phyloP scores from a whole-genome alignment of 2,888 invertebrate genomes.

The Drosophila kambysellisi region DNA sequence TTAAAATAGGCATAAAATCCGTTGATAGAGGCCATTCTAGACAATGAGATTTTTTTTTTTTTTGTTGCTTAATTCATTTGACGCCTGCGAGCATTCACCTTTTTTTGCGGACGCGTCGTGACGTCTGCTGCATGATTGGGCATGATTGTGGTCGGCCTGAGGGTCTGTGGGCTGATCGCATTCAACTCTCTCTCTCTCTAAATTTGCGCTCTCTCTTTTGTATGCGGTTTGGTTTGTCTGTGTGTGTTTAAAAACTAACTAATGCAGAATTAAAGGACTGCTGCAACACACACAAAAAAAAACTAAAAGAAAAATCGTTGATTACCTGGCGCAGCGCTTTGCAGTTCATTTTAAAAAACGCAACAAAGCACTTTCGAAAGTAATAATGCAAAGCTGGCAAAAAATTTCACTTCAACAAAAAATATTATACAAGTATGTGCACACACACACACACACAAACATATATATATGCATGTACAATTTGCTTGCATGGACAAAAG shows the following conservation, averaged over 20 bases:
- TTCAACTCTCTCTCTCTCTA: not conserved
- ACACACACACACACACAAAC: not conserved
- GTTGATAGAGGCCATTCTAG: not conserved
- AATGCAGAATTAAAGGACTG: slow-evolving; percentile 14
- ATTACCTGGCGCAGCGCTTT: slow-evolving; percentile 51
- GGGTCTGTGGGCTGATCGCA: not conserved
- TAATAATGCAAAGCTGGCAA: slow-evolving; percentile 43
- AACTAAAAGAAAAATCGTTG: not conserved
- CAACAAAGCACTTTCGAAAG: slow-evolving; percentile 39
- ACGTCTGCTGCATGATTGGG: slow-evolving; percentile 16
- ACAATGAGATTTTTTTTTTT: not conserved
- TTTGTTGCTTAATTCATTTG: slow-evolving; percentile 13
- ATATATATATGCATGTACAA: slow-evolving; percentile 13
- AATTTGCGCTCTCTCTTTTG: not conserved
- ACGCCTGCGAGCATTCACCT: slow-evolving; percentile 53
- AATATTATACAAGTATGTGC: slow-evolving; percentile 10
- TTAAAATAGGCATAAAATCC: not conserved
- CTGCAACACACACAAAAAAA: not conserved
- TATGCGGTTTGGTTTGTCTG: not conserved
- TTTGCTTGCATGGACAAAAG: slow-evolving; percentile 56
- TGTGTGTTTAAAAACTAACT: not conserved
- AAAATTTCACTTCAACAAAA: slow-evolving; percentile 23
- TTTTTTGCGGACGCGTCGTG: slow-evolving; percentile 13
- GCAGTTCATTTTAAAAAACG: slow-evolving; percentile 30
- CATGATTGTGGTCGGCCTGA: slow-evolving; percentile 6